Evolutionary conservation across 2,888 invertebrate species (phyloP).

Genomic region (Nemoura dubitans): DNA sequence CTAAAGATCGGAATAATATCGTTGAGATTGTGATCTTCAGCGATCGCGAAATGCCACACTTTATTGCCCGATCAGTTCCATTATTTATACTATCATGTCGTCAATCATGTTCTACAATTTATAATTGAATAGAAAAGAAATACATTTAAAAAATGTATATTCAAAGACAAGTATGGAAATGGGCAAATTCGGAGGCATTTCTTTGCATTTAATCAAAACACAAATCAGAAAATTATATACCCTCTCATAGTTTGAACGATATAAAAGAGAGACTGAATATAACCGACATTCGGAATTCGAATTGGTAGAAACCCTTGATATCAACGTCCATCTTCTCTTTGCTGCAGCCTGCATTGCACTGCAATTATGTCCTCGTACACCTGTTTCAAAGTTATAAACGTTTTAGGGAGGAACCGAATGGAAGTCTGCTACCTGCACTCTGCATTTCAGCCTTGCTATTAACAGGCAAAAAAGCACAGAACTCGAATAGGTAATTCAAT

Average conservation of each 20-base stretch:
- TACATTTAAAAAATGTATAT: not conserved
- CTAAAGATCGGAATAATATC: not conserved
- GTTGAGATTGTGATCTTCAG: no score
- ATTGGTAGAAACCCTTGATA: not conserved
- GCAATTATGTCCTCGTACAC: not conserved
- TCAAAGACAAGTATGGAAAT: slow-evolving; percentile 9
- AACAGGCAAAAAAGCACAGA: not conserved
- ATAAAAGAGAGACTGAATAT: not conserved
- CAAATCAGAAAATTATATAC: not conserved
- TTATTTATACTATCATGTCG: not conserved
- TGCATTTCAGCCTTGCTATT: not conserved
- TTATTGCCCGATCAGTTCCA: not conserved
- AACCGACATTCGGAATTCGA: not conserved
- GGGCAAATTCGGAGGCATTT: not conserved
- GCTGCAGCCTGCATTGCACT: not conserved
- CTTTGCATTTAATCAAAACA: slow-evolving; percentile 15
- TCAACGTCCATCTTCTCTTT: not conserved
- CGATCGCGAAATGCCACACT: not conserved
- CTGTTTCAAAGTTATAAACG: not conserved
- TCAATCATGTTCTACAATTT: not conserved
- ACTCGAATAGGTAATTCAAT: not conserved
- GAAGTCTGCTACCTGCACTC: not conserved
- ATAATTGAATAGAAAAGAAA: not conserved
- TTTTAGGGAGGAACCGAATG: not conserved
- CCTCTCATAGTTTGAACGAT: not conserved